Evolutionary conservation across 2,888 invertebrate genomes (phyloP).

Genomic region (Horisme vitalbata): DNA sequence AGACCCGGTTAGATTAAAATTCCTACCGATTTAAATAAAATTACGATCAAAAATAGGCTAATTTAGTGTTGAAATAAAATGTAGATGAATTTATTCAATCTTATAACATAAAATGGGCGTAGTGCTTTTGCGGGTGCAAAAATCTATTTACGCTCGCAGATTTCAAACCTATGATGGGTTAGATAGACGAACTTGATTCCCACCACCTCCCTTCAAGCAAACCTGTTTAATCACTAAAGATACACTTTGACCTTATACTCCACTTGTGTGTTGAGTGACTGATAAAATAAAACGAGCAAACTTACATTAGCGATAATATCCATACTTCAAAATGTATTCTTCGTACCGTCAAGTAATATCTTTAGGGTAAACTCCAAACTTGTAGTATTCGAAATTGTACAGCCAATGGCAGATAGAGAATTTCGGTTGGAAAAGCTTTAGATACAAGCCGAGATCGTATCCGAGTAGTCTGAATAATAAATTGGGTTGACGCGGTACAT

Average conservation of each 20-base stretch:
- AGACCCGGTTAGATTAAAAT: too few relatives aligned
- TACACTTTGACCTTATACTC: conserved; percentile 45
- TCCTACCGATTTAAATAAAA: too few relatives aligned
- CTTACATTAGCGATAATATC: conserved; percentile 84
- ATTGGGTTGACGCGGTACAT: conserved; percentile 85
- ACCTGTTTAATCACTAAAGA: conserved; percentile 27
- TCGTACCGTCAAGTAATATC: conserved; percentile 68
- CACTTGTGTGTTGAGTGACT: conserved; percentile 29
- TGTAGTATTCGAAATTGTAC: conserved; percentile 76
- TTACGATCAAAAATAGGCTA: too few relatives aligned
- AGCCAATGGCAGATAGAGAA: conserved; percentile 69
- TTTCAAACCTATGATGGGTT: background rate
- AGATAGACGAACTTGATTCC: too few relatives aligned
- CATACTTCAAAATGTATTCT: conserved; percentile 59
- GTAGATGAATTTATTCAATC: too few relatives aligned
- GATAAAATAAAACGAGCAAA: conserved; percentile 38
- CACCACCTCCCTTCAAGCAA: background rate
- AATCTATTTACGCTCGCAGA: background rate
- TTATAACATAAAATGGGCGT: too few relatives aligned
- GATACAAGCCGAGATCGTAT: conserved; percentile 79
- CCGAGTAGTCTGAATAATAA: conserved; percentile 87
- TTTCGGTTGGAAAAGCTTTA: conserved; percentile 55
- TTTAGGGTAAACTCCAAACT: conserved; percentile 73
- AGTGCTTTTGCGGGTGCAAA: background rate
- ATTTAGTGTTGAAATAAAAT: too few relatives aligned